Percentiles rank a stretch among this genome's conserved stretches.
These are phyloP conservation scores for Triplophysa yarkandensis DNA, from an alignment of 2,797 vertebrate species.

Conservation along the genomic window DNA sequence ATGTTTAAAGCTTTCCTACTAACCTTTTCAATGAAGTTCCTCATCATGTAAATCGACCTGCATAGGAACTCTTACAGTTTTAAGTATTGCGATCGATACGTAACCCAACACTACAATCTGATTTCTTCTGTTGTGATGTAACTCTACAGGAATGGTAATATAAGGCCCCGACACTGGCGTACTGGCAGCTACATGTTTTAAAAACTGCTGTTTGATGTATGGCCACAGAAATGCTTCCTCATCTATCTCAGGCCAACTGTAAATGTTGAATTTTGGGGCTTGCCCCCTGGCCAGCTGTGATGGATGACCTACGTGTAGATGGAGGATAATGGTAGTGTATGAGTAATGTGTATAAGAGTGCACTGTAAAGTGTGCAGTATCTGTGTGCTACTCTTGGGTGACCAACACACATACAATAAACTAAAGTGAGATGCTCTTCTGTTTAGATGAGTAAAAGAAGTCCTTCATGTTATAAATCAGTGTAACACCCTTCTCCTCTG, in stretches of 20 bases:
- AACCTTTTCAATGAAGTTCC: too few relatives aligned
- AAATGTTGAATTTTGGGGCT: slow-evolving; percentile 87
- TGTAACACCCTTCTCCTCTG: slow-evolving; percentile 35
- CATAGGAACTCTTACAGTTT: background rate
- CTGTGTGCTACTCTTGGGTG: slow-evolving; percentile 56
- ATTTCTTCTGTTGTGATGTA: slow-evolving; percentile 15
- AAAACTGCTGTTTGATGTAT: slow-evolving; percentile 84
- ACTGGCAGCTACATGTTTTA: slow-evolving; percentile 79
- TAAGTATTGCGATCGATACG: background rate
- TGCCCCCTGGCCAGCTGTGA: slow-evolving; percentile 91
- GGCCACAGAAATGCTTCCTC: slow-evolving; percentile 81
- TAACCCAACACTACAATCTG: slow-evolving; percentile 20
- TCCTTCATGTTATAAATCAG: slow-evolving; percentile 66
- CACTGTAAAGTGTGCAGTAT: slow-evolving; percentile 70
- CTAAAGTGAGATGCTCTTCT: slow-evolving; percentile 45
- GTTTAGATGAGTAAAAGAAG: slow-evolving; percentile 62
- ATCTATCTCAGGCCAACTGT: slow-evolving; percentile 94
- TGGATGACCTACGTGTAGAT: slow-evolving; percentile 88
- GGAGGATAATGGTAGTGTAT: slow-evolving; percentile 89
- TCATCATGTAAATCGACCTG: background rate
- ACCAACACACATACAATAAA: slow-evolving; percentile 54
- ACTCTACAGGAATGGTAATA: slow-evolving; percentile 83
- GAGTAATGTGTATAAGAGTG: slow-evolving; percentile 87
- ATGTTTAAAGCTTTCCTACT: too few relatives aligned
- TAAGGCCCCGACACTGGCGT: slow-evolving; percentile 69